Percentiles rank a stretch among this genome's conserved stretches.
phyloP scores from a whole-genome alignment of 2,113 vertebrate genomes.

The Nyctereutes procyonoides region DNA sequence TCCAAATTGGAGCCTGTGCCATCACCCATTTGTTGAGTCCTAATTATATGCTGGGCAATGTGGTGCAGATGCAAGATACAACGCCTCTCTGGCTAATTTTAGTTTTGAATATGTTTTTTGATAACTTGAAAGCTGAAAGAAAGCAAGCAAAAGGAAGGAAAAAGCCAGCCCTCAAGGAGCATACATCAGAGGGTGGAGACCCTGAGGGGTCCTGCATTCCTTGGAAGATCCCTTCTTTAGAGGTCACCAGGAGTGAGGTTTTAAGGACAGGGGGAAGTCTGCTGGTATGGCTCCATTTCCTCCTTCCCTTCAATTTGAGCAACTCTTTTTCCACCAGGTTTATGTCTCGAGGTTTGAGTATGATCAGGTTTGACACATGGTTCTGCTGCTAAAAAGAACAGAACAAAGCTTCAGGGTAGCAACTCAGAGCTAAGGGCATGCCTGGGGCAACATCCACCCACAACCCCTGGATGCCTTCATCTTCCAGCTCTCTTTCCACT shows the following conservation, averaged over 20 bases:
- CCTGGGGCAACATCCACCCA: accelerated
- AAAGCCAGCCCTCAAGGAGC: not conserved
- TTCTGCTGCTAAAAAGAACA: not conserved
- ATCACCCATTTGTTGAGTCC: not conserved
- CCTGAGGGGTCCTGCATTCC: not conserved
- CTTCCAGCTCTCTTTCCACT: not conserved
- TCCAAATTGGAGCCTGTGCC: not conserved
- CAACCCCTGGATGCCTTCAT: accelerated
- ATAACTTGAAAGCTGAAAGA: not conserved
- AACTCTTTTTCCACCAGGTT: not conserved
- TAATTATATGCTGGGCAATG: not conserved
- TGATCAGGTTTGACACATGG: not conserved
- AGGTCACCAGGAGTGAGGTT: not conserved
- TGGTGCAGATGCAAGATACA: not conserved
- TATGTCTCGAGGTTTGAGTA: not conserved
- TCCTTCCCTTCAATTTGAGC: not conserved
- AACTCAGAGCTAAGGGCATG: not conserved
- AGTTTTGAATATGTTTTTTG: not conserved
- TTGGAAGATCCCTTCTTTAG: not conserved
- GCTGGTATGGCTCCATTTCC: not conserved
- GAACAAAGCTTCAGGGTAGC: too few species aligned
- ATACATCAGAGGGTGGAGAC: not conserved
- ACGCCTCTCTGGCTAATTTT: not conserved
- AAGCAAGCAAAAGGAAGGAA: not conserved
- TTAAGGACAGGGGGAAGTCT: not conserved